phyloP scores from a whole-genome alignment of 2,888 invertebrate species.

The Panopea generosa region DNA sequence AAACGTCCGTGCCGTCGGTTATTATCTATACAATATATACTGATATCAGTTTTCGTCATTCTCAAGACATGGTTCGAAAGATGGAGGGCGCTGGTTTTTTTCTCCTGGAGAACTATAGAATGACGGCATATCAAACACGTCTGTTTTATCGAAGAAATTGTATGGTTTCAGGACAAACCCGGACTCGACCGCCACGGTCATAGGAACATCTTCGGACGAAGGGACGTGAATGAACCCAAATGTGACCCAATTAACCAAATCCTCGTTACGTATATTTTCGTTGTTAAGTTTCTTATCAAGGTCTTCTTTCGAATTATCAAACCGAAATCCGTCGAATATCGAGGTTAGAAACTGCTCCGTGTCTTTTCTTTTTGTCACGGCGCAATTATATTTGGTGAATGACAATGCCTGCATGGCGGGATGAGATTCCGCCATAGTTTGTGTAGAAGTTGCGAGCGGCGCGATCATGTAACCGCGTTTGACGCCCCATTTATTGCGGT shows the following conservation, averaged over 20 bases:
- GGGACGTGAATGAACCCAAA: constrained; percentile 47
- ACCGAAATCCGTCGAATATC: constrained; percentile 23
- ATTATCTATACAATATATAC: too few relatives aligned
- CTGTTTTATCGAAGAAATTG: constrained; percentile 45
- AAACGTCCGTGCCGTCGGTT: too few relatives aligned
- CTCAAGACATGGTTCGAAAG: constrained; percentile 17
- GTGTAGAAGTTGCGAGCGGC: constrained; percentile 18
- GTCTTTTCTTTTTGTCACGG: constrained; percentile 37
- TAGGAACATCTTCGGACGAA: constrained; percentile 39
- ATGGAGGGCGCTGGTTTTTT: neutral
- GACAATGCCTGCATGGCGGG: constrained; percentile 26
- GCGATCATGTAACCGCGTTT: constrained; percentile 55
- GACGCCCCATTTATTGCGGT: constrained; percentile 62
- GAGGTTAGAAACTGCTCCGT: constrained; percentile 25
- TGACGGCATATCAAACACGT: constrained; percentile 35
- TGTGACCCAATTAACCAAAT: constrained; percentile 43
- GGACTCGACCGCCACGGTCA: constrained; percentile 27
- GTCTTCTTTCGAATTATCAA: constrained; percentile 27
- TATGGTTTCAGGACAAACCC: constrained; percentile 43
- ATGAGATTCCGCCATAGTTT: constrained; percentile 13
- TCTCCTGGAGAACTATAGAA: neutral
- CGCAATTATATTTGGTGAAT: constrained; percentile 41
- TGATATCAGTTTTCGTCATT: too few relatives aligned
- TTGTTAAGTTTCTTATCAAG: constrained; percentile 31
- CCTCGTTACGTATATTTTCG: constrained; percentile 38